These are phyloP conservation scores for Drosophila maculinotata DNA, from an alignment of 2,888 invertebrate species.

Conservation along the genomic window DNA sequence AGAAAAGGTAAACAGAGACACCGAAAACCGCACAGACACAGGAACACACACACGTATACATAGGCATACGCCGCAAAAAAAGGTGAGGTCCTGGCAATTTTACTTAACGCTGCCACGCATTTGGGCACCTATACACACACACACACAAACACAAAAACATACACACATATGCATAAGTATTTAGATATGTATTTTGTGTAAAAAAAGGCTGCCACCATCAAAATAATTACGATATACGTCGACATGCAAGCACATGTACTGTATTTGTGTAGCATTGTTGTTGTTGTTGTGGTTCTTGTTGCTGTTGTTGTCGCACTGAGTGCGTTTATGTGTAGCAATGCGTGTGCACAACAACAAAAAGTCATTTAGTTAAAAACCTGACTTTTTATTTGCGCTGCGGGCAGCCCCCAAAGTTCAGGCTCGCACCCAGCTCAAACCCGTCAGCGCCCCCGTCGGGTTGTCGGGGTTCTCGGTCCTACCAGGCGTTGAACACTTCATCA, in stretches of 20 bases:
- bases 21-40: conserved; percentile 14
- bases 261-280: conserved; percentile 21
- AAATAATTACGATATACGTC: conserved; percentile 80
- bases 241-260: conserved; percentile 70
- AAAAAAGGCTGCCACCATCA: conserved; percentile 78
- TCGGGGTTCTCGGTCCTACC: conserved; percentile 49
- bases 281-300: conserved; percentile 17
- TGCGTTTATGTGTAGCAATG: conserved; percentile 81
- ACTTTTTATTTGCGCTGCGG: conserved; percentile 81
- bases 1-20: conserved; percentile 54
- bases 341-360: conserved; percentile 82
- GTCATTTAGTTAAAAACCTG: conserved; percentile 82
- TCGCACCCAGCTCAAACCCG: conserved; percentile 17
- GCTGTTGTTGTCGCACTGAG: conserved; percentile 59
- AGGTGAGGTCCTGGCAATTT: conserved; percentile 70
- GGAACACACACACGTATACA: background rate
- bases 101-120: conserved; percentile 63
- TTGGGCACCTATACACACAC: conserved; percentile 28
- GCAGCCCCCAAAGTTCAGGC: conserved; percentile 61
- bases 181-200: conserved; percentile 24
- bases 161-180: background rate
- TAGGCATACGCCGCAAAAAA: conserved; percentile 35
- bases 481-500: conserved; percentile 81
- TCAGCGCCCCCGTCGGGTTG: conserved; percentile 1
- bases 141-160: conserved; percentile 2